phyloP scores from a whole-genome alignment of 2,113 vertebrate genomes.

The Rafetus swinhoei region DNA sequence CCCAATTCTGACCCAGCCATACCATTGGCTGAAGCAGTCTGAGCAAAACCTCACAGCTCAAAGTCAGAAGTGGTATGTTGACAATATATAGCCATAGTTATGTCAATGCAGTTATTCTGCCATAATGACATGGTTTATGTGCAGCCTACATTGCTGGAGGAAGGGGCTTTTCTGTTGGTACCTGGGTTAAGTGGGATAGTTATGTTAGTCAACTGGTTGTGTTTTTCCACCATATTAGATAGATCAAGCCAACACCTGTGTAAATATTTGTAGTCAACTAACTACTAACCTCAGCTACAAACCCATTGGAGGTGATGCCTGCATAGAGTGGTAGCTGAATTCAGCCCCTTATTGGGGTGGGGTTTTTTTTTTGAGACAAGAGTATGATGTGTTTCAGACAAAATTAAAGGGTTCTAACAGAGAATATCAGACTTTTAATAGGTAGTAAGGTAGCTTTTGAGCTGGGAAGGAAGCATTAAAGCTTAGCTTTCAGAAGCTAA shows the following conservation, averaged over 20 bases:
- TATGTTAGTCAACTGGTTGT: too few species aligned
- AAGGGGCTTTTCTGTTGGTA: background rate
- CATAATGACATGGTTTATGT: background rate
- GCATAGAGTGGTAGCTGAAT: background rate
- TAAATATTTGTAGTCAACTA: background rate
- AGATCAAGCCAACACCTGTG: background rate
- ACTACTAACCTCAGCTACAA: background rate
- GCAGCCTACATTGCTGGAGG: background rate
- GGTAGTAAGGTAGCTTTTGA: background rate
- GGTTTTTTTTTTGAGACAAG: background rate
- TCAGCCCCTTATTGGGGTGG: background rate
- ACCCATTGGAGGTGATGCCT: background rate
- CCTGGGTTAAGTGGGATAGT: too few species aligned
- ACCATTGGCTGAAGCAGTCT: too few species aligned
- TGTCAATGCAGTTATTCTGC: background rate
- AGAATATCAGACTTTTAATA: background rate
- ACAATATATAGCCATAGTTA: background rate
- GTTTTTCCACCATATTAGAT: background rate
- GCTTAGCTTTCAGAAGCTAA: background rate
- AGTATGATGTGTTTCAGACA: background rate
- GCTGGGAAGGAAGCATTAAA: background rate
- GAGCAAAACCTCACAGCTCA: too few species aligned
- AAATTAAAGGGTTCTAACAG: background rate
- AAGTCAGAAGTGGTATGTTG: background rate
- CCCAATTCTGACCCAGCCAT: background rate